Base-by-base conservation (phyloP, 2,113 vertebrate species). In the Nanger granti region DNA sequence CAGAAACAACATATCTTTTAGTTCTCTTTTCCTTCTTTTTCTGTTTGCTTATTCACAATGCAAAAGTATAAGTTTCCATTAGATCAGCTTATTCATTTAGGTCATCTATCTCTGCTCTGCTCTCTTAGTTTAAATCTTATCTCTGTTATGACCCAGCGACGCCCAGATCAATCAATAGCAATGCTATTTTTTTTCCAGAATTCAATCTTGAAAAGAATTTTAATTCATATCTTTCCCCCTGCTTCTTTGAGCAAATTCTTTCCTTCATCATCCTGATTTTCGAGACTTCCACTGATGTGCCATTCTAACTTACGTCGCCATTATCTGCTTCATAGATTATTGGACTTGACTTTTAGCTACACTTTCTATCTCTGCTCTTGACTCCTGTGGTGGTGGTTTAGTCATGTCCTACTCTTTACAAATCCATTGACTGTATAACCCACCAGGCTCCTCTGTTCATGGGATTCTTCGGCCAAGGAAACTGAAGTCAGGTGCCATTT, bases 101-200 rank as follows among this genome's bases (percentile, higher is more conserved):
- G 37, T 41, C 85, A 59, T 73, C 44, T 41, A 22, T 47, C 57
- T 55, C 76, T 82, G 64, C 4, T 93, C 64, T 83, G 2, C 55
- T 89, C 14, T 93, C 28, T 73, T 96, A 89, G 66, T 95, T 87
- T 79, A 73, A 93, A 54, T 87, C 24, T 79, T 89, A 85, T 59
- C 87, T 95, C 41, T 96, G 18, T 1, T 54, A n/a, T 83, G 54
- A 86, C 17, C 8, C 7, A 34, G 4, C 10, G 5, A 52, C 83
- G 31, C 24, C 22, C 57, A 80, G 66, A 44, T 76, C 57, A 82
- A 87, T 91, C 76, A 88, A 82, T 85, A 49, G 29, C 37, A 69
- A 17, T 26, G 37, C 57, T n/a, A 28, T 59, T 73, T 73, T 37
- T 62, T 83, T 49, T 66, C 11, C 59, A 49, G 31, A 37, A 29